A percentile compares a stretch with the other conserved stretches of the same genome.
Evolutionary conservation across 1,140 invertebrate species (phyloP).

Genomic region (Globodera ellingtonae): DNA sequence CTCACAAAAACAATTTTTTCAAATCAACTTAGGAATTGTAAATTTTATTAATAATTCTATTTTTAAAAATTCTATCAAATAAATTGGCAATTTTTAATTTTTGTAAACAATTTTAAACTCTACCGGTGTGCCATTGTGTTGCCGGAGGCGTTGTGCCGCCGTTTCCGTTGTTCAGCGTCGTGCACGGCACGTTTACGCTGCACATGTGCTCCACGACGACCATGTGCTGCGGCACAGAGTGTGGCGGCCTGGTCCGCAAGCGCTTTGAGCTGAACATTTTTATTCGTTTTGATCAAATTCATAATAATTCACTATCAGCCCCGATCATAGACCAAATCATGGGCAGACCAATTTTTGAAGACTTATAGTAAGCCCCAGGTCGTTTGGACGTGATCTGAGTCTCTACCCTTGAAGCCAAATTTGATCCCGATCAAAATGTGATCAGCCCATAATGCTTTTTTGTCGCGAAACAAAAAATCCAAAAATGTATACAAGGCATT

Average conservation of each 20-base stretch:
- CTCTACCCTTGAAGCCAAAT: too few relatives aligned
- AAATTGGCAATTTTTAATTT: not conserved
- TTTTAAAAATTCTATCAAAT: too few relatives aligned
- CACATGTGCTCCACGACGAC: slow-evolving; percentile 48
- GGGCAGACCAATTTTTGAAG: too few relatives aligned
- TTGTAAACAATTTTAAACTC: not conserved
- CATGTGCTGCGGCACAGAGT: slow-evolving; percentile 43
- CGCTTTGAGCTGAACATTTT: slow-evolving; percentile 49
- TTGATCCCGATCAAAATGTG: too few relatives aligned
- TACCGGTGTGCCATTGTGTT: not conserved
- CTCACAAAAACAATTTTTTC: slow-evolving; percentile 9
- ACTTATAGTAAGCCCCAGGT: too few relatives aligned
- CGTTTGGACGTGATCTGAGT: too few relatives aligned
- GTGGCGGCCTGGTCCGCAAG: slow-evolving; percentile 54
- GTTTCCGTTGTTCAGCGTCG: not conserved
- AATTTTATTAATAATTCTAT: slow-evolving; percentile 8
- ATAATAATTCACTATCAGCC: too few relatives aligned
- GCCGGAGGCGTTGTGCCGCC: not conserved
- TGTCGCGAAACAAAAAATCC: too few relatives aligned
- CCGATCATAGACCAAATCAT: too few relatives aligned
- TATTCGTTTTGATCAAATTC: slow-evolving; percentile 1
- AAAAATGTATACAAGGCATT: too few relatives aligned
- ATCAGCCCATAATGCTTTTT: too few relatives aligned
- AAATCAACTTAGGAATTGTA: slow-evolving; percentile 28
- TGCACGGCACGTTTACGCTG: slow-evolving; percentile 34